A percentile compares a stretch with the other conserved stretches of the same genome.
Evolutionary conservation across 2,888 invertebrate species (phyloP).

Genomic region (Spilosoma lubricipeda): DNA sequence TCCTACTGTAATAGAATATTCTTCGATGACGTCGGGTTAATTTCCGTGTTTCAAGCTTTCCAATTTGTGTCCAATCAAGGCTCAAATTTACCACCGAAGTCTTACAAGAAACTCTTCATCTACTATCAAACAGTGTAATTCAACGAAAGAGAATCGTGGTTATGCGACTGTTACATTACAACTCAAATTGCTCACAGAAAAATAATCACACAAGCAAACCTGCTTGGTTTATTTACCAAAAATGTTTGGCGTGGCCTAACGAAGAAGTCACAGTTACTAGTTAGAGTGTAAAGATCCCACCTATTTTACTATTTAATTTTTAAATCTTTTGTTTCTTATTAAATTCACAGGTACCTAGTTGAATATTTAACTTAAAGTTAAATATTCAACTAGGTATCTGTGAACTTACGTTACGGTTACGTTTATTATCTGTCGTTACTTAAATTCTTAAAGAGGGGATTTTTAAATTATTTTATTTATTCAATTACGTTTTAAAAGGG

Average conservation of each 20-base stretch:
- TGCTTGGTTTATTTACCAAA: not conserved
- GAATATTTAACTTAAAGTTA: too few relatives aligned
- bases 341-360: too few relatives aligned
- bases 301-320: too few relatives aligned
- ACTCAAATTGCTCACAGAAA: not conserved
- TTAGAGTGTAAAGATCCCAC: not conserved
- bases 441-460: too few relatives aligned
- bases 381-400: too few relatives aligned
- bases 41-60: slow-evolving; percentile 8
- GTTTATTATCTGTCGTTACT: too few relatives aligned
- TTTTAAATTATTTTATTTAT: too few relatives aligned
- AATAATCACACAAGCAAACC: not conserved
- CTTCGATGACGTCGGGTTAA: not conserved
- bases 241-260: not conserved
- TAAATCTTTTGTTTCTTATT: too few relatives aligned
- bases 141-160: not conserved
- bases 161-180: not conserved
- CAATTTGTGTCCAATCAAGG: not conserved
- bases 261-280: not conserved
- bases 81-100: not conserved
- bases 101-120: not conserved
- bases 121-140: not conserved
- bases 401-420: too few relatives aligned
- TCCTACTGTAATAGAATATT: slow-evolving; percentile 8
- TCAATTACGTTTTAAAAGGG: too few relatives aligned